These are phyloP conservation scores for Himalopsyche japonica DNA, from an alignment of 2,888 invertebrate genomes.

Conservation along the genomic window DNA sequence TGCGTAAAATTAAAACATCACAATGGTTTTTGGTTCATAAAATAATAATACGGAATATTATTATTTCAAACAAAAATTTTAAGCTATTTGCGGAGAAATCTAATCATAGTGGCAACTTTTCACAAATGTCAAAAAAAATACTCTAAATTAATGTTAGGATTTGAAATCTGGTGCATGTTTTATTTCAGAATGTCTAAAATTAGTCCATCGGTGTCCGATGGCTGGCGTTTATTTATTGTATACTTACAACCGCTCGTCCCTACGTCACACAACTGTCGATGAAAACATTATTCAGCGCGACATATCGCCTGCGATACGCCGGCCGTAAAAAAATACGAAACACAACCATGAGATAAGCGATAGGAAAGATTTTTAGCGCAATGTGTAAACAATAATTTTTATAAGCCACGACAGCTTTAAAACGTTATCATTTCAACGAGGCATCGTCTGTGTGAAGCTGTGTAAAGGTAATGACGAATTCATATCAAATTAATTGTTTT, in stretches of 20 bases:
- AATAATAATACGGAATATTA: too few relatives aligned
- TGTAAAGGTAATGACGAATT: constrained; percentile 12
- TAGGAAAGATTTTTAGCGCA: constrained; percentile 15
- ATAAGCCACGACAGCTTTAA: constrained; percentile 21
- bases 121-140: constrained; percentile 14
- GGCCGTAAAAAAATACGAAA: constrained; percentile 5
- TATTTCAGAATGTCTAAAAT: constrained; percentile 7
- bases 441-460: not conserved
- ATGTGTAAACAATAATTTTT: constrained; percentile 31
- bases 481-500: not conserved
- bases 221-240: not conserved
- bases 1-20: too few relatives aligned
- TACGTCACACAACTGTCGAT: not conserved
- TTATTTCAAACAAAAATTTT: too few relatives aligned
- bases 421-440: constrained; percentile 24
- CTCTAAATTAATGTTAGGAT: not conserved
- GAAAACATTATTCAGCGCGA: not conserved
- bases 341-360: constrained; percentile 10
- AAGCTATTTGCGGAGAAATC: not conserved
- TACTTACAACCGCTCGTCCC: not conserved
- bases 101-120: constrained; percentile 9
- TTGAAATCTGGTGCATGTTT: not conserved
- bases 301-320: not conserved
- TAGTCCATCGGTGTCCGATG: not conserved
- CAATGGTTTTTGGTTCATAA: too few relatives aligned